These are phyloP conservation scores for Oscheius sp. DNA, from an alignment of 2,888 invertebrate genomes.

Conservation along the genomic window DNA sequence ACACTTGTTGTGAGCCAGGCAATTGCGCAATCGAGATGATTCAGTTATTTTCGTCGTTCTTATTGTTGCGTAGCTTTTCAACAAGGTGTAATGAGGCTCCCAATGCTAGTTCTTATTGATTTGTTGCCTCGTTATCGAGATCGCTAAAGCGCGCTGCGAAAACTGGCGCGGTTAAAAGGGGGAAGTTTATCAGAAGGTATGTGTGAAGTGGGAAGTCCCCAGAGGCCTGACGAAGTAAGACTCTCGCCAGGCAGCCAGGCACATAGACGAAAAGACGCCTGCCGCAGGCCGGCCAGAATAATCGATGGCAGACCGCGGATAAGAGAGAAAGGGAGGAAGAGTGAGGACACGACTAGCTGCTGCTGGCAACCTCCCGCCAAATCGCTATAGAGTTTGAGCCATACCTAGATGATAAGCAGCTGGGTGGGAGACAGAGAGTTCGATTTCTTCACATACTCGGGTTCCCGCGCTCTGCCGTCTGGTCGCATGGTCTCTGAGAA, in stretches of 20 bases:
- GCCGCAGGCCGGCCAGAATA: conserved; percentile 28
- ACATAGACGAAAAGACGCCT: conserved; percentile 29
- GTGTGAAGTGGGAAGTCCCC: conserved; percentile 21
- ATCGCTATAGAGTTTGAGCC: conserved; percentile 14
- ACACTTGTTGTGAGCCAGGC: not conserved
- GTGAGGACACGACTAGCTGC: conserved; percentile 30
- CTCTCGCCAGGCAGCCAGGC: conserved; percentile 25
- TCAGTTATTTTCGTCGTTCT: not conserved
- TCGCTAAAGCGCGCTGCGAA: not conserved
- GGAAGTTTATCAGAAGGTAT: not conserved
- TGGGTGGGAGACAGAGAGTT: not conserved
- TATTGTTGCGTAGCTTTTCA: not conserved
- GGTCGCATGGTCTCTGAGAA: too few species aligned
- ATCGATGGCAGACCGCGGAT: conserved; percentile 30
- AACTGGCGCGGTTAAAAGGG: not conserved
- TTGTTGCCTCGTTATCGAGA: not conserved
- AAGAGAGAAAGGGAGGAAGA: conserved; percentile 32
- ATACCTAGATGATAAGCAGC: conserved; percentile 17
- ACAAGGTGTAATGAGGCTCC: not conserved
- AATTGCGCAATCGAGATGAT: not conserved
- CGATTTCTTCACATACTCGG: not conserved
- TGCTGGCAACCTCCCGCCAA: conserved; percentile 23
- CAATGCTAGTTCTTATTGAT: not conserved
- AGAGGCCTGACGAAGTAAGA: conserved; percentile 18
- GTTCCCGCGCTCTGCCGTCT: not conserved